Conservation (phyloP, 2,113 vertebrate genomes). For the Argyrosomus japonicus region DNA sequence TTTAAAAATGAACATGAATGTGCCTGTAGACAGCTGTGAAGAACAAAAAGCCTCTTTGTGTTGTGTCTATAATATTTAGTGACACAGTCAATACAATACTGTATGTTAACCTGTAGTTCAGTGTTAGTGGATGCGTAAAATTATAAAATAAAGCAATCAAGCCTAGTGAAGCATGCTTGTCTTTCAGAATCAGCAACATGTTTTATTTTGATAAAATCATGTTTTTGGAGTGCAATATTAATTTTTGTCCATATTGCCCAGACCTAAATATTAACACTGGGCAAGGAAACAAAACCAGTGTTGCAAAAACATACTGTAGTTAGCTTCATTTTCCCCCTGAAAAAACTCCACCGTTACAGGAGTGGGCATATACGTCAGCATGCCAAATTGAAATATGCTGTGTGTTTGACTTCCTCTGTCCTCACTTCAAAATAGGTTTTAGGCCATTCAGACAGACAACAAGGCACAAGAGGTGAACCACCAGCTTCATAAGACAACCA, state of each 20-base stretch:
- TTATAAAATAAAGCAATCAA: conserved; percentile 7
- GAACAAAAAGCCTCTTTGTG: background rate
- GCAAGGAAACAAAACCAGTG: background rate
- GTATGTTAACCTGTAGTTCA: conserved; percentile 9
- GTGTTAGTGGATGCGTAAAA: conserved; percentile 3
- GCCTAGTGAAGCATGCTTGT: background rate
- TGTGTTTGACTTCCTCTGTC: background rate
- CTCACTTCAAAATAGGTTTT: conserved; percentile 29
- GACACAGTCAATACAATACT: background rate
- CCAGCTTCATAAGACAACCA: background rate
- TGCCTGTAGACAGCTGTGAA: background rate
- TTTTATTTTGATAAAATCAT: background rate
- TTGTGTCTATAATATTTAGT: background rate
- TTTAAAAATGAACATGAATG: background rate
- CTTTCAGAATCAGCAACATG: background rate
- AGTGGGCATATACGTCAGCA: background rate
- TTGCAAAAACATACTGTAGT: background rate
- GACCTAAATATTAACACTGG: background rate
- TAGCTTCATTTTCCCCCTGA: background rate
- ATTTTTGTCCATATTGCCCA: background rate
- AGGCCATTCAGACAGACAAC: background rate
- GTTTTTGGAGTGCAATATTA: background rate
- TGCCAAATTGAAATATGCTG: conserved; percentile 1
- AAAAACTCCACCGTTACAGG: background rate
- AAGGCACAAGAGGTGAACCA: conserved; percentile 19